Evolutionary conservation across 1,140 invertebrate genomes (phyloP).

Genomic region (Drosophila chauvacae): DNA sequence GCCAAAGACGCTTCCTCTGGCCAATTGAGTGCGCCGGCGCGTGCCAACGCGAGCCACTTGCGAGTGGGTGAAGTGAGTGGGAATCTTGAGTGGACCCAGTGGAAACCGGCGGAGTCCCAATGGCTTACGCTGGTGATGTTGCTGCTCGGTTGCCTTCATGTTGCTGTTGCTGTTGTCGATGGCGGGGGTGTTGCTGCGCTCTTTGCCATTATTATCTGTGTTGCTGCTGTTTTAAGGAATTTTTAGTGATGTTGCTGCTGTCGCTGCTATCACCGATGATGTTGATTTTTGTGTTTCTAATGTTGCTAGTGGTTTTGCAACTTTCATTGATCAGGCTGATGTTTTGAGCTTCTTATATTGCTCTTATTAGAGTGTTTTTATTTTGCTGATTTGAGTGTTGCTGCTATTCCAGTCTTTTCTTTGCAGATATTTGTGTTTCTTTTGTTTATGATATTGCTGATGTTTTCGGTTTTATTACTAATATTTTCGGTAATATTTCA

Average conservation of each 20-base stretch:
- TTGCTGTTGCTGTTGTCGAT: neutral
- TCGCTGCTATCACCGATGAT: neutral
- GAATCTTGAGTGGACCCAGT: constrained; percentile 2
- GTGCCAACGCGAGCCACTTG: constrained; percentile 52
- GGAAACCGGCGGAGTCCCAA: constrained; percentile 6
- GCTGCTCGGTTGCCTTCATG: constrained; percentile 10
- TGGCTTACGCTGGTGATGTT: constrained; percentile 28
- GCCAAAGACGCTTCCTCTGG: neutral
- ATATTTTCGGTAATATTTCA: too few relatives aligned
- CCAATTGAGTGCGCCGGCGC: constrained; percentile 81
- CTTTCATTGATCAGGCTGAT: neutral
- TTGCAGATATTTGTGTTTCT: too few relatives aligned
- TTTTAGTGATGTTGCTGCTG: neutral
- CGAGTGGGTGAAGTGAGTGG: constrained; percentile 6
- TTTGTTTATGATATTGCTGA: too few relatives aligned
- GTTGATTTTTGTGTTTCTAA: constrained; percentile 10
- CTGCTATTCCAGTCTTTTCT: neutral
- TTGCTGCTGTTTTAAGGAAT: constrained; percentile 3
- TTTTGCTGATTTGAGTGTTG: neutral
- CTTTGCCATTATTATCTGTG: constrained; percentile 14
- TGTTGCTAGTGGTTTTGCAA: constrained; percentile 7
- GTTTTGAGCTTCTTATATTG: neutral
- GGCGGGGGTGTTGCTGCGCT: constrained; percentile 16
- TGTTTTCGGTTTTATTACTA: too few relatives aligned
- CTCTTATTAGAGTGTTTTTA: too few relatives aligned